phyloP scores from a whole-genome alignment of 1,140 invertebrate genomes.

The Oedothorax gibbosus region DNA sequence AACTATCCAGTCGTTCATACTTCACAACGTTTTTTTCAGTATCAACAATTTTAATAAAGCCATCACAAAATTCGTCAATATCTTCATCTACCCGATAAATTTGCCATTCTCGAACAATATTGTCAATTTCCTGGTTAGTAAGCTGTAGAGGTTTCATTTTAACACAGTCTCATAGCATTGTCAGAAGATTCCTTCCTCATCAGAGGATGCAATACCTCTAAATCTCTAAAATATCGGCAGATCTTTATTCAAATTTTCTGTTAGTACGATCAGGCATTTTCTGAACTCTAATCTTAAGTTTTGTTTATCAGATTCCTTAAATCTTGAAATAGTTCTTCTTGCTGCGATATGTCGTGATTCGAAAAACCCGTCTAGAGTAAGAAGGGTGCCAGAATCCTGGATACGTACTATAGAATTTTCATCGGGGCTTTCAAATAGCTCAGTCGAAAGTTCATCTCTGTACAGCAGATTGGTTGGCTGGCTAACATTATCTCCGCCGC shows the following conservation, averaged over 20 bases:
- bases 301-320: not conserved
- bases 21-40: not conserved
- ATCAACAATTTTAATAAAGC: not conserved
- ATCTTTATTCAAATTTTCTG: not conserved
- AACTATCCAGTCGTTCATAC: not conserved
- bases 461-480: no score
- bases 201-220: constrained; percentile 2
- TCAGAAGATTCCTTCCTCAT: not conserved
- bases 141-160: not conserved
- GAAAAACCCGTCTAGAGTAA: no score
- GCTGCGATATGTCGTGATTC: no score
- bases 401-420: no score
- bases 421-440: no score
- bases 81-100: not conserved
- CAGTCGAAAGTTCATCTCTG: no score
- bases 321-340: not conserved
- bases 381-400: no score
- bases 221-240: constrained; percentile 6
- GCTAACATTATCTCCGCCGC: no score
- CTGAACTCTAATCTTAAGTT: not conserved
- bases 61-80: not conserved
- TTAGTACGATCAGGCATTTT: not conserved
- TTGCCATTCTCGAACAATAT: not conserved
- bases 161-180: not conserved
- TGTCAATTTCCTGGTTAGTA: not conserved